Evolutionary conservation across 2,797 vertebrate genomes (phyloP), one percentile per base, ranked within the genome.

Genomic region (Pristis pectinata): DNA sequence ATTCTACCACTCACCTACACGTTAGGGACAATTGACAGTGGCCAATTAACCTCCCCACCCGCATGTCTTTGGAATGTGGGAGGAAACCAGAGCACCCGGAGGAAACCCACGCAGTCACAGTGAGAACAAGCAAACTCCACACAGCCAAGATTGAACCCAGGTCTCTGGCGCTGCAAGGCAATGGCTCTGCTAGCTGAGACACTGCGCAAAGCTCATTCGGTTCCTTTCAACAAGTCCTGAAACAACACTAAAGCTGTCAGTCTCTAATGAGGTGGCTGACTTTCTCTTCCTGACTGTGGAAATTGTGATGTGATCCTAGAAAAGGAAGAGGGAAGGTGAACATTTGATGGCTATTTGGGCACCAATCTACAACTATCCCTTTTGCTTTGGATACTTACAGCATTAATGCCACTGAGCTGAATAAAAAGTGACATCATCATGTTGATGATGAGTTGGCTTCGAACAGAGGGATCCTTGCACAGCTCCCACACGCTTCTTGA

Each of bases 321-420:
- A 1, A 3, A 53, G 41, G 80, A 49, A 44, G 80, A 53, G 22
- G 19, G 37, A 44, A 82, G 22, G 7, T 82, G 37, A 82, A 82
- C 6, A 44, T 82, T 24, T 44, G 79, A 17, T 15, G 37, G 1
- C 44, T 82, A 37, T 49, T 6, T 83, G 80, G 22, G 80, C 44
- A 53, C 80, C 7, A 79, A 79, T 17, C 77, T 79, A 3, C 0
- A 9, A 49, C 80, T 87, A 34, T 3, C 22, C 19, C 2, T 22
- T 49, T 53, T 37, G 30, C 41, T 76, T 34, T 34, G 1, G 76
- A 76, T 53, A 94, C 92, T 94, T 94, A 94, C 92, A 17, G 70
- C 92, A 76, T 94, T 94, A 27, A 94, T 94, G 30, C 92, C 92
- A 22, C 92, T 94, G 67, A 94, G 92, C 15, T 94, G 92, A 41